These are phyloP conservation scores for Cardiocondyla obscurior DNA, from an alignment of 1,140 invertebrate genomes.

Conservation along the genomic window DNA sequence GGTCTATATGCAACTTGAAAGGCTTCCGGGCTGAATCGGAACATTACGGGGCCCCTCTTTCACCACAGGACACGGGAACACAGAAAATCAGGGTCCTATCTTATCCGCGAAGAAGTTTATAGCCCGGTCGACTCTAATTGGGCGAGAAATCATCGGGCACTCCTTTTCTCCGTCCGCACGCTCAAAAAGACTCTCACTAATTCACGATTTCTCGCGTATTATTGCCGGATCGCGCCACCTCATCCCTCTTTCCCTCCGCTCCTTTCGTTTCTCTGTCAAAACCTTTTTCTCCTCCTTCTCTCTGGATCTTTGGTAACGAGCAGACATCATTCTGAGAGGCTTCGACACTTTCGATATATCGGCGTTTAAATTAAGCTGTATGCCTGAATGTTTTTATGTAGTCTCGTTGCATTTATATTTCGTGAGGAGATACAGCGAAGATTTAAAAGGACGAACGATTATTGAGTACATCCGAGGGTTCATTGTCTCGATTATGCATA, in stretches of 20 bases:
- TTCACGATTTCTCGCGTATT: conserved; percentile 78
- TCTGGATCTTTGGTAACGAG: conserved; percentile 43
- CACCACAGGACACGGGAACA: conserved; percentile 69
- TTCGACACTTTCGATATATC: conserved; percentile 29
- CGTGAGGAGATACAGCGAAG: background rate
- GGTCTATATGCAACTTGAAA: conserved; percentile 75
- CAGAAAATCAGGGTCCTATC: conserved; percentile 79
- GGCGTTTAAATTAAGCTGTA: conserved; percentile 14
- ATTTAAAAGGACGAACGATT: background rate
- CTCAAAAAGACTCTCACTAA: conserved; percentile 80
- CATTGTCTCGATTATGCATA: background rate
- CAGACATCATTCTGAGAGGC: conserved; percentile 34
- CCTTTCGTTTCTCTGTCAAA: background rate
- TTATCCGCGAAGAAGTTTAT: conserved; percentile 83
- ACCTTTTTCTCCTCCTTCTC: conserved; percentile 22
- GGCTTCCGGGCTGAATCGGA: conserved; percentile 75
- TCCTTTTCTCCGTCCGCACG: conserved; percentile 79
- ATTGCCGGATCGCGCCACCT: conserved; percentile 62
- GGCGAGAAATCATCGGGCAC: conserved; percentile 83
- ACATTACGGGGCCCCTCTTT: conserved; percentile 70
- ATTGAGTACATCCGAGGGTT: background rate
- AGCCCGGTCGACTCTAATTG: conserved; percentile 84
- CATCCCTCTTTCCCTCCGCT: background rate
- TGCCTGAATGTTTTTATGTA: conserved; percentile 16
- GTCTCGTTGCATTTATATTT: background rate